phyloP scores from a whole-genome alignment of 2,113 vertebrate genomes.

The Toxotes chatareus region DNA sequence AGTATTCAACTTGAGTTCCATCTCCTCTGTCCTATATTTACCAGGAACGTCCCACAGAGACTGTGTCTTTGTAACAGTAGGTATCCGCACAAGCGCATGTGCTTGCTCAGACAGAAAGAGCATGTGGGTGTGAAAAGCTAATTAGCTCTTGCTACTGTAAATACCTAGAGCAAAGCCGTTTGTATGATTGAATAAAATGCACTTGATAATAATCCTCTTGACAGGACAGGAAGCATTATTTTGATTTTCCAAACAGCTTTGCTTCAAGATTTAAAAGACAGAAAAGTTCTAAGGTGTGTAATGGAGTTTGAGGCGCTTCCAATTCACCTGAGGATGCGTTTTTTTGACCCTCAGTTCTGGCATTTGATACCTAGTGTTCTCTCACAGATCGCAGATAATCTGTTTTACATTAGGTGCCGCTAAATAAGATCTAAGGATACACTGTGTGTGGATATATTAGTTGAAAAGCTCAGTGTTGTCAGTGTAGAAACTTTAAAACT shows the following conservation, averaged over 20 bases:
- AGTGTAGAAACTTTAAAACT: no score
- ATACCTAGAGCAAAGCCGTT: background rate
- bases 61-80: no score
- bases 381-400: background rate
- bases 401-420: background rate
- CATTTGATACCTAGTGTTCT: no score
- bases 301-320: no score
- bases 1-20: background rate
- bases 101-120: no score
- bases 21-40: background rate
- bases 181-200: background rate
- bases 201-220: background rate
- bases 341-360: no score
- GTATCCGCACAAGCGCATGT: no score
- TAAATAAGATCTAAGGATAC: background rate
- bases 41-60: background rate
- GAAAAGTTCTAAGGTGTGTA: background rate
- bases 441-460: background rate
- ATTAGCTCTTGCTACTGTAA: background rate
- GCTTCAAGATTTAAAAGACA: background rate
- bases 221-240: background rate
- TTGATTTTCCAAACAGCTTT: background rate
- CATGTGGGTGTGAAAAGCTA: background rate
- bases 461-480: background rate
- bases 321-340: no score